Evolutionary conservation across 2,888 invertebrate genomes (phyloP).

Genomic region (Melinaea marsaeus): DNA sequence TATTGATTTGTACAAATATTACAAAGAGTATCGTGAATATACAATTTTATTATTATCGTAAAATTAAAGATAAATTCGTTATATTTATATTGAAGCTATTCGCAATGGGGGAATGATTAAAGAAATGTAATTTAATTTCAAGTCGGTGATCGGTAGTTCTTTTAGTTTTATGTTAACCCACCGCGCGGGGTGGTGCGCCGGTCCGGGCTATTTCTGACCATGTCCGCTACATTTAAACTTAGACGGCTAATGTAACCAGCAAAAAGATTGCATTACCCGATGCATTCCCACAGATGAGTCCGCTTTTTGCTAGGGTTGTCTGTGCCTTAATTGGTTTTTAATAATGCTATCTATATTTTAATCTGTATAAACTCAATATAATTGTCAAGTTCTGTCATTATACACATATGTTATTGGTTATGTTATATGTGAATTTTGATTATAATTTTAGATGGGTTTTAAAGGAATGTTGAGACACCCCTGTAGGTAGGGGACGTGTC

Average conservation of each 20-base stretch:
- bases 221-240: conserved; percentile 41
- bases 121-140: conserved; percentile 42
- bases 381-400: neutral
- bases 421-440: conserved; percentile 3
- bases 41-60: neutral
- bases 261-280: conserved; percentile 65
- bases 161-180: conserved; percentile 39
- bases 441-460: conserved; percentile 4
- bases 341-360: conserved; percentile 29
- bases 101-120: conserved; percentile 3
- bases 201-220: conserved; percentile 40
- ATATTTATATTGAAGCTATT: neutral
- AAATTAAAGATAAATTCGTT: neutral
- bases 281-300: conserved; percentile 64
- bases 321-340: conserved; percentile 36
- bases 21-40: neutral
- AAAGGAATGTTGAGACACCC: conserved; percentile 18
- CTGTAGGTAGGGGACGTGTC: conserved; percentile 27
- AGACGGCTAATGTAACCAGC: conserved; percentile 48
- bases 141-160: conserved; percentile 36
- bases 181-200: conserved; percentile 35
- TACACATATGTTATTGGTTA: conserved; percentile 1
- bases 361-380: conserved; percentile 4
- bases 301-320: conserved; percentile 50
- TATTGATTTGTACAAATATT: neutral